Evolutionary conservation across 2,888 invertebrate species (phyloP), one percentile per base, ranked within the genome.

Genomic region (Diarsia mendica): DNA sequence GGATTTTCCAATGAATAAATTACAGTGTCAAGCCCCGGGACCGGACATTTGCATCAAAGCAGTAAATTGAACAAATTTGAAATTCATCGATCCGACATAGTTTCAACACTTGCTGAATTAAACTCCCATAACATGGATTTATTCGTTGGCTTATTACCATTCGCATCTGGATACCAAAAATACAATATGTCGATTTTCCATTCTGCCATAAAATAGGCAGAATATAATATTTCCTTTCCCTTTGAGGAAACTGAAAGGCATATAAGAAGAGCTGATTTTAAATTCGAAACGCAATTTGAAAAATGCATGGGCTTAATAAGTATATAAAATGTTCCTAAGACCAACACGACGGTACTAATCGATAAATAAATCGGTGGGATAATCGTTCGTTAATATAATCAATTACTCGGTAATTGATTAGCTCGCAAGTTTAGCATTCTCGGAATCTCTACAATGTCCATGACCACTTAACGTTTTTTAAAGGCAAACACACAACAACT

Each of bases 1-100:
- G 87, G 88, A 84, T 89, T 91, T 92, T 93, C 92, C 92, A 90
- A 94, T 94, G 94, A 94, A 94, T 94, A 94, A 93, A 94, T 94
- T 91, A 89, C 87, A 78, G 79, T 88, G 84, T 84, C 83, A 83
- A 70, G 74, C 77, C 65, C 28, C 69, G 28, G 67, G 72, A 84
- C 84, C 86, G 80, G 82, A 89, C 84, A 92, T 94, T 94, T 92
- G 91, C 93, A 92, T 89, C 84, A 73, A 75, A 84, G 81, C 88
- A 88, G 90, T 92, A 92, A 91, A 92, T 92, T 90, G 90, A 91
- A 91, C 91, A 91, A 92, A 94, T 94, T 94, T 94, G 91, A 92
- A 92, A 93, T 94, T 93, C 91, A 93, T 94, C 90, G 93, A 90
- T 79, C 78, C 77, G 83, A 76, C 82, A 87, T 79, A 85, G 83